Evolutionary conservation across 1,140 invertebrate genomes (phyloP).

Genomic region (Argopecten irradians): DNA sequence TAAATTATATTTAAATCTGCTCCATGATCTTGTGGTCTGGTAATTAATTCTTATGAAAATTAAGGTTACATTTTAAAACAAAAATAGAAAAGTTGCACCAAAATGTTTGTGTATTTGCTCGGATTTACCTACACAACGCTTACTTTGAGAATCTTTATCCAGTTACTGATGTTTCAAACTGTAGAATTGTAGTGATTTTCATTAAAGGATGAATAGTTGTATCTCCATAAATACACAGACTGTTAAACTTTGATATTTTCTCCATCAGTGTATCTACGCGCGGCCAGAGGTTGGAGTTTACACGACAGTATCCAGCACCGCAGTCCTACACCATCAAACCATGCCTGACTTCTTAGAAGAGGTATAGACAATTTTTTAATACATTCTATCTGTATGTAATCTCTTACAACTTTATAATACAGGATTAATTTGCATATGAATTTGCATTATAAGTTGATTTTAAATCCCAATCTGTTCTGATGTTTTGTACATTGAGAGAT

Average conservation of each 20-base stretch:
- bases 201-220: neutral
- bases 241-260: conserved; percentile 29
- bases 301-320: conserved; percentile 81
- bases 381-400: neutral
- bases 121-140: too few relatives aligned
- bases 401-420: neutral
- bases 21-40: too few relatives aligned
- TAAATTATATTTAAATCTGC: too few relatives aligned
- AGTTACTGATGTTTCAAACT: neutral
- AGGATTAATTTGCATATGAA: neutral
- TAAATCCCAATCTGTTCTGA: too few relatives aligned
- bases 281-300: conserved; percentile 82
- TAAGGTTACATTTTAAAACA: too few relatives aligned
- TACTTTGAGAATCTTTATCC: neutral
- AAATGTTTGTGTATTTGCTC: too few relatives aligned
- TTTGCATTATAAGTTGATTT: neutral
- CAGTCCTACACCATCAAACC: conserved; percentile 82
- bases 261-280: conserved; percentile 86
- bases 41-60: too few relatives aligned
- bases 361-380: conserved; percentile 81
- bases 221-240: neutral
- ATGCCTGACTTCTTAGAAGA: conserved; percentile 79
- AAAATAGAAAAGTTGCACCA: too few relatives aligned
- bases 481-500: too few relatives aligned
- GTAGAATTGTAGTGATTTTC: neutral